These are phyloP conservation scores for Mohoua ochrocephala DNA, from an alignment of 2,113 vertebrate species.

Conservation along the genomic window DNA sequence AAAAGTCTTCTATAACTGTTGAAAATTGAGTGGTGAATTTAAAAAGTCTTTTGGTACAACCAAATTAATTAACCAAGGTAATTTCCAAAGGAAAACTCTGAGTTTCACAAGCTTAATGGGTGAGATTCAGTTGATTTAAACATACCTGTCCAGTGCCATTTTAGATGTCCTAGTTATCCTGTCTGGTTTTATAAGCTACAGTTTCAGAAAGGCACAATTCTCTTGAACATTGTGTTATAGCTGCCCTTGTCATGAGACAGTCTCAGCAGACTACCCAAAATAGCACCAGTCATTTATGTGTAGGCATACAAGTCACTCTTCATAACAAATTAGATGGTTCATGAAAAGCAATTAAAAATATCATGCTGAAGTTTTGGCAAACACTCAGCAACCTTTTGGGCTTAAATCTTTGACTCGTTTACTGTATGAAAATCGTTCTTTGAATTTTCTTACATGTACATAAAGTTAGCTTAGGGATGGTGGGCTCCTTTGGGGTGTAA, in stretches of 20 bases:
- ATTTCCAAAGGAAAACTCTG: neutral
- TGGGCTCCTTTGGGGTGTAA: neutral
- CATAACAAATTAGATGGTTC: conserved; percentile 9
- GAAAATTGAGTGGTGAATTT: neutral
- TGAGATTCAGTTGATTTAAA: neutral
- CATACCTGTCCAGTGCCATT: neutral
- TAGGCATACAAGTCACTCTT: neutral
- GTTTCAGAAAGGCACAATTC: neutral
- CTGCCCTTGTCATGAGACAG: conserved; percentile 14
- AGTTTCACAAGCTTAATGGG: neutral
- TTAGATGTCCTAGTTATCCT: neutral
- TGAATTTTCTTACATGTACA: neutral
- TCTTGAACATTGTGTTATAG: neutral
- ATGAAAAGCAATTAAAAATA: conserved; percentile 38
- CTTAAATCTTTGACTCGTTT: neutral
- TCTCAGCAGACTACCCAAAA: conserved; percentile 29
- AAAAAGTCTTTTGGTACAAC: neutral
- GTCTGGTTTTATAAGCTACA: neutral
- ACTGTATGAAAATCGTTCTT: neutral
- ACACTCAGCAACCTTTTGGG: neutral
- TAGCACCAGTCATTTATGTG: conserved; percentile 15
- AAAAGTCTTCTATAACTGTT: neutral
- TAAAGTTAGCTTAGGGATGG: neutral
- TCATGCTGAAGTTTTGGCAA: neutral
- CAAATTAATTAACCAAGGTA: neutral